phyloP scores from a whole-genome alignment of 2,888 invertebrate genomes.

The Rhyacophila evoluta region DNA sequence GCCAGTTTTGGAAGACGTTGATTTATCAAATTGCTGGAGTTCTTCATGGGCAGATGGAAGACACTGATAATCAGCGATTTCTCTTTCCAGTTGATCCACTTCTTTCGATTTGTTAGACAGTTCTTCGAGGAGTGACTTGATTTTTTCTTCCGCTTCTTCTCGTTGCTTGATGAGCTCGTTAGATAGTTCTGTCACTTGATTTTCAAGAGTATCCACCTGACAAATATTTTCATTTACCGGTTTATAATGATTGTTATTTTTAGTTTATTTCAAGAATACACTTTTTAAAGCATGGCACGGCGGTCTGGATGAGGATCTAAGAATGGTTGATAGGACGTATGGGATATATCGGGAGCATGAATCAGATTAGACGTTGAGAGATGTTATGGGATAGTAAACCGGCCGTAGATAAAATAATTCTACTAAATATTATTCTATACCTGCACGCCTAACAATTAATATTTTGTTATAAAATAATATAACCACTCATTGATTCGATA shows the following conservation, averaged over 20 bases:
- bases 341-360: not conserved
- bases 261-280: not conserved
- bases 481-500: not conserved
- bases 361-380: not conserved
- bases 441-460: not conserved
- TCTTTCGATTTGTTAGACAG: conserved; percentile 70
- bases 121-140: conserved; percentile 72
- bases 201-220: conserved; percentile 72
- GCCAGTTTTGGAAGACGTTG: not conserved
- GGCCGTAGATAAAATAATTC: not conserved
- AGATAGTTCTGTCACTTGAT: conserved; percentile 70
- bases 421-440: not conserved
- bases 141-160: conserved; percentile 69
- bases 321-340: not conserved
- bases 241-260: not conserved
- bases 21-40: conserved; percentile 58
- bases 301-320: not conserved
- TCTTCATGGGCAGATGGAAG: conserved; percentile 66
- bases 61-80: conserved; percentile 63
- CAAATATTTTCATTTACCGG: conserved; percentile 35
- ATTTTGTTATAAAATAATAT: not conserved
- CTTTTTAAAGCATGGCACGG: not conserved
- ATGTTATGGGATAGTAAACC: not conserved
- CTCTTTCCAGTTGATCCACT: conserved; percentile 66
- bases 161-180: conserved; percentile 70